Base-by-base conservation (phyloP, 2,888 invertebrate genomes). In the Mystacides longicornis region DNA sequence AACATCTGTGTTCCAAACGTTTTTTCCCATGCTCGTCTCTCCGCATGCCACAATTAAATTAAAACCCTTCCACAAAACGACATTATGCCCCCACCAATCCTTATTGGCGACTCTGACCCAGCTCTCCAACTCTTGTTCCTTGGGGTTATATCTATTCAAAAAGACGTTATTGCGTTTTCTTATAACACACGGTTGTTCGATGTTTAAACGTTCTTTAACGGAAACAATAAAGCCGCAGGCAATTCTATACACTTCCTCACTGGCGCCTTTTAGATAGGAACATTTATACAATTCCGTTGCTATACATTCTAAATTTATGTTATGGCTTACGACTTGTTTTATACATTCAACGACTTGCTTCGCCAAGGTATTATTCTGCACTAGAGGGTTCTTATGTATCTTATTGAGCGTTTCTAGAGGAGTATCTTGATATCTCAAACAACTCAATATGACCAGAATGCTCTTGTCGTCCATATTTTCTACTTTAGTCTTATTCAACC, bases 401-500 rank as follows among this genome's bases (percentile, higher is more conserved):
- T 31, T 50, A 9, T 55, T 27, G 3, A 58, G 33, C 18, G 49
- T 46, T 3, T 47, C 18, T 20, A n/a, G 20, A 48, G 52, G 54
- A 47, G 57, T 21, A 9, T 42, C 46, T 37, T 45, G 45, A 49
- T 45, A 58, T 52, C 52, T 50, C 5, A 60, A 37, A 21, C 58
- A 60, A 27, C 55, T 57, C 27, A 60, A 45, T 20, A 60, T 42
- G 21, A 57, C 48, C 5, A 59, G 27, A 16, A 60, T 58, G 19
- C 20, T 27, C 20, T 59, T 23, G 14, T 57, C 27, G 22, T 47
- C 20, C 9, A 42, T 52, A 42, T 23, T 16, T 18, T 55, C 52
- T 18, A 22, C 19, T 3, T 49, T 45, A 59, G 69, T 66, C 58
- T 68, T 67, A 51, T 65, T 66, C 64, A 68, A 70, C 73, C 73